These are phyloP conservation scores for Lamellibrachia luymesi DNA, from an alignment of 1,140 invertebrate species.

Conservation along the genomic window DNA sequence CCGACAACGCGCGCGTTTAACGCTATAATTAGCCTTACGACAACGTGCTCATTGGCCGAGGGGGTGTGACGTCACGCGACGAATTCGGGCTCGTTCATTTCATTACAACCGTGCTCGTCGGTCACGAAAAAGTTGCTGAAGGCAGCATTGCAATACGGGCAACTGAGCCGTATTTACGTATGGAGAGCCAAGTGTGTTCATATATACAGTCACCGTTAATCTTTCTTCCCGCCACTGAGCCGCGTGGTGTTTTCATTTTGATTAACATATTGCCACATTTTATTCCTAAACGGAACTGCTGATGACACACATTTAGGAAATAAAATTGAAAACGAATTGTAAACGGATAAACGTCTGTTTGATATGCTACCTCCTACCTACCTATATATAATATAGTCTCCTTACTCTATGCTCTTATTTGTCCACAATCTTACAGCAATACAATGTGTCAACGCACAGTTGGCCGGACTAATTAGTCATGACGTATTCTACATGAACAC, in stretches of 20 bases:
- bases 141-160: neutral
- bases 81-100: neutral
- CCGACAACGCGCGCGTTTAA: neutral
- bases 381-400: neutral
- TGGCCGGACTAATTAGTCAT: neutral
- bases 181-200: neutral
- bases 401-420: neutral
- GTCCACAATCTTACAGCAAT: neutral
- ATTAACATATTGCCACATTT: neutral
- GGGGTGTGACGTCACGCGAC: neutral
- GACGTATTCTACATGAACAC: neutral
- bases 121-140: neutral
- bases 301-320: neutral
- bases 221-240: neutral
- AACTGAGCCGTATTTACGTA: neutral
- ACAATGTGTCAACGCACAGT: neutral
- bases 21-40: neutral
- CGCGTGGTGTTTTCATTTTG: neutral
- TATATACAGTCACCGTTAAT: neutral
- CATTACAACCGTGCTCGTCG: neutral
- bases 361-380: neutral
- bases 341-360: neutral
- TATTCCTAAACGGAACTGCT: neutral
- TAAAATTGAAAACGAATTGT: neutral
- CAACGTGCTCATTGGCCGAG: neutral